Percentiles rank a stretch among this genome's conserved stretches.
phyloP scores from a whole-genome alignment of 2,888 invertebrate genomes.

The Eulithis prunata region DNA sequence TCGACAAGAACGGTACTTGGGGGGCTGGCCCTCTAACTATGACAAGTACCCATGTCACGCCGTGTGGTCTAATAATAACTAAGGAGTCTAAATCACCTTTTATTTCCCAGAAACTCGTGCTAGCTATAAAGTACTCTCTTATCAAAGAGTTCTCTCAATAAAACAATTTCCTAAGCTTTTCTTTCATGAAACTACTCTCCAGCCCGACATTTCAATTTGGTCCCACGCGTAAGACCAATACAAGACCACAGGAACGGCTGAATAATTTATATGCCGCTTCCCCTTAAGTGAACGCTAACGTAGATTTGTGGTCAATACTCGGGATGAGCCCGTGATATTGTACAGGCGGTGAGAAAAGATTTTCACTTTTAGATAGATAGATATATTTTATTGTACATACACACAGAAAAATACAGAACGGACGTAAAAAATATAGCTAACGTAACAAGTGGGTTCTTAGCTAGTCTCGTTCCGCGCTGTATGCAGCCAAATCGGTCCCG shows the following conservation, averaged over 20 bases:
- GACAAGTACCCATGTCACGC: too few species aligned
- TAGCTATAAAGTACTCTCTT: not conserved
- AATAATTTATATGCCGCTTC: conserved; percentile 39
- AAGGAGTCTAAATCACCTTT: too few species aligned
- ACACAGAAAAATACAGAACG: too few species aligned
- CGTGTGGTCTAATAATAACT: too few species aligned
- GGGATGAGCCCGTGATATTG: conserved; percentile 49
- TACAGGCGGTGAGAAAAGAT: conserved; percentile 25
- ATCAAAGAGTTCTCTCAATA: conserved; percentile 9
- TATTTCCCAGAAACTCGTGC: not conserved
- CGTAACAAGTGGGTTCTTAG: too few species aligned
- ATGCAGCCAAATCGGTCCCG: too few species aligned
- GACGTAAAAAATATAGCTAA: too few species aligned
- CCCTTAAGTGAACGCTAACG: conserved; percentile 51
- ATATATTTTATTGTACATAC: too few species aligned
- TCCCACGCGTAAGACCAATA: conserved; percentile 26
- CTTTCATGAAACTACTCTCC: conserved; percentile 22
- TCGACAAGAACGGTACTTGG: too few species aligned
- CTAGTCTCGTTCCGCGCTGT: too few species aligned
- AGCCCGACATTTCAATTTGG: conserved; percentile 36
- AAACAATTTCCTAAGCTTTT: conserved; percentile 15
- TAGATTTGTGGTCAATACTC: conserved; percentile 59
- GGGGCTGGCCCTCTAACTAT: too few species aligned
- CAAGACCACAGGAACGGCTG: conserved; percentile 32
- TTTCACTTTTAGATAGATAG: not conserved